phyloP scores from a whole-genome alignment of 2,888 invertebrate species.

The Caenorhabditis imperialis region DNA sequence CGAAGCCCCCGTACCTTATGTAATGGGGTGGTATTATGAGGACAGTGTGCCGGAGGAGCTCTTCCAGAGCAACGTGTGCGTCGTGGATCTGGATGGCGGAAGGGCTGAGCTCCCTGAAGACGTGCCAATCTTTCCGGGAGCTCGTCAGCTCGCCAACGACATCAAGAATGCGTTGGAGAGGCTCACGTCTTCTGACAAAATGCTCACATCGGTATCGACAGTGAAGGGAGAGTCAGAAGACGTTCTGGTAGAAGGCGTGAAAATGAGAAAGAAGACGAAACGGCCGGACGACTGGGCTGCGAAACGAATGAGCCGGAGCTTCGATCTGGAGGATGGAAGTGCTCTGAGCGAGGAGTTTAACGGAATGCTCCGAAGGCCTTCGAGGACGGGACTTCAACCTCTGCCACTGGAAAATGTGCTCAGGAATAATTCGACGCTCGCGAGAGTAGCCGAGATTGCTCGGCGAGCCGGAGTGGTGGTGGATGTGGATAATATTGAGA shows the following conservation, averaged over 20 bases:
- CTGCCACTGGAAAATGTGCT: conserved; percentile 82
- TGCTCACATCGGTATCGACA: conserved; percentile 36
- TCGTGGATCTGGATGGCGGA: conserved; percentile 94
- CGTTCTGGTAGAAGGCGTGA: conserved; percentile 33
- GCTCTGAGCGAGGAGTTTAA: conserved; percentile 43
- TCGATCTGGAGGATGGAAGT: conserved; percentile 75
- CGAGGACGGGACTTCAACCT: conserved; percentile 68
- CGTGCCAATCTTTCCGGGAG: conserved; percentile 91
- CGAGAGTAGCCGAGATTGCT: conserved; percentile 89
- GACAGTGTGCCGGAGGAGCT: conserved; percentile 74
- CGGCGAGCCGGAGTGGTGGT: conserved; percentile 84
- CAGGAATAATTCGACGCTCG: conserved; percentile 83
- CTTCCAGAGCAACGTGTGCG: conserved; percentile 87
- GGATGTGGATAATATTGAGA: conserved; percentile 58
- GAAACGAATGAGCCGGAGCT: conserved; percentile 81
- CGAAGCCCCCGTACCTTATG: conserved; percentile 97
- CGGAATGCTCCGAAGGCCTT: conserved; percentile 40
- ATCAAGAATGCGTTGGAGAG: conserved; percentile 62
- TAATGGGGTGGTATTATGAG: conserved; percentile 88
- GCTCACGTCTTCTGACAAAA: conserved; percentile 32
- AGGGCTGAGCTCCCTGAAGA: conserved; percentile 95
- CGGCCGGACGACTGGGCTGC: conserved; percentile 63
- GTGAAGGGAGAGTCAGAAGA: conserved; percentile 17
- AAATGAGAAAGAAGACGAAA: conserved; percentile 43
- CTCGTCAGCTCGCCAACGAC: conserved; percentile 78